Percentiles rank a stretch among this genome's conserved stretches.
These are phyloP conservation scores for Nerophis lumbriciformis DNA, from an alignment of 2,113 vertebrate species.

Conservation along the genomic window DNA sequence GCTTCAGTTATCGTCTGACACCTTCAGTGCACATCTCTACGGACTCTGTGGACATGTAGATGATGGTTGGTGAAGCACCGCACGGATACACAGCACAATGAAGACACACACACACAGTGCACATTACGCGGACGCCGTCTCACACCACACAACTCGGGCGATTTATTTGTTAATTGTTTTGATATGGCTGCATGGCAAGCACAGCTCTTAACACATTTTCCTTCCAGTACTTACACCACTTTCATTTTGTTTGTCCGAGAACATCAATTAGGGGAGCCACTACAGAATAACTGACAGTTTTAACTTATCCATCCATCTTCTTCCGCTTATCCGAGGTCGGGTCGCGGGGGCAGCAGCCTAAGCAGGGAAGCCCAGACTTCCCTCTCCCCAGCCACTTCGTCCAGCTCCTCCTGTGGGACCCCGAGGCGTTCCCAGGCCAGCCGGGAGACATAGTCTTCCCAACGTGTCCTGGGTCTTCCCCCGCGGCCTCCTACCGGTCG, in stretches of 20 bases:
- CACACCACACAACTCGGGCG: slow-evolving; percentile 5
- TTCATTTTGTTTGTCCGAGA: slow-evolving; percentile 1
- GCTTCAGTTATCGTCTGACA: slow-evolving; percentile 9
- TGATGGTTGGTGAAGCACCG: slow-evolving; percentile 13
- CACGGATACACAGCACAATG: slow-evolving; percentile 3
- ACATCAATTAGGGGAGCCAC: slow-evolving; percentile 24
- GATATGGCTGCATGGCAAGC: not conserved
- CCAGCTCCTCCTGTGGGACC: too few species aligned
- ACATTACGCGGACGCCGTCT: slow-evolving; percentile 12
- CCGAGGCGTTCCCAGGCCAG: too few species aligned
- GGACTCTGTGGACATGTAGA: slow-evolving; percentile 4
- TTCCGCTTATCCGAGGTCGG: too few species aligned
- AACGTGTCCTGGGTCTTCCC: too few species aligned
- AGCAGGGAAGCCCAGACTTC: too few species aligned
- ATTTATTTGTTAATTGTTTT: slow-evolving; percentile 5
- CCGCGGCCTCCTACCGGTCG: too few species aligned
- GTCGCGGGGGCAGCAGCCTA: too few species aligned
- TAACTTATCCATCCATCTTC: not conserved
- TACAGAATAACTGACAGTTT: slow-evolving; percentile 11
- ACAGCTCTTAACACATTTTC: slow-evolving; percentile 1
- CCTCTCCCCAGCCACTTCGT: too few species aligned
- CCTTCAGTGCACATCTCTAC: slow-evolving; percentile 17
- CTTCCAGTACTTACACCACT: not conserved
- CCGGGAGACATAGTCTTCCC: too few species aligned
- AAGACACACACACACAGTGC: slow-evolving; percentile 11